Percentiles rank a stretch among this genome's conserved stretches.
Evolutionary conservation across 1,140 invertebrate species (phyloP).

Genomic region (Amyelois transitella): DNA sequence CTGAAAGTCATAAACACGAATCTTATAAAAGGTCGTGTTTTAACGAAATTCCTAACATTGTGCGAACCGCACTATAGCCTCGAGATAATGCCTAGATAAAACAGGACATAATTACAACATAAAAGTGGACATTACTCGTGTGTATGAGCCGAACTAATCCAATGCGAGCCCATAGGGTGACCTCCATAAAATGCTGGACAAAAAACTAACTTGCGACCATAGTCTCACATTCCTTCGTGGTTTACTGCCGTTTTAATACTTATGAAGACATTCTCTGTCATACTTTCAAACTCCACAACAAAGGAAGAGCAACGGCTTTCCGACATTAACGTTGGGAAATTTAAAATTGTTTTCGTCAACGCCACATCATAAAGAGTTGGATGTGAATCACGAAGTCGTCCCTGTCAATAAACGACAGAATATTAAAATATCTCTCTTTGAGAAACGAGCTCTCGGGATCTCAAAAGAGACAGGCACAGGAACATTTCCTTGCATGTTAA

Average conservation of each 20-base stretch:
- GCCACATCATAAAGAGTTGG: neutral
- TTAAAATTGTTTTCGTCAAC: neutral
- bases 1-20: too few relatives aligned
- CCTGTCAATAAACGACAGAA: slow-evolving; percentile 11
- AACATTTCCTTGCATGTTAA: neutral
- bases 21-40: neutral
- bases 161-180: neutral
- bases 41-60: neutral
- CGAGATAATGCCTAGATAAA: slow-evolving; percentile 2
- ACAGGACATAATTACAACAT: slow-evolving; percentile 4
- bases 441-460: neutral
- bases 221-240: neutral
- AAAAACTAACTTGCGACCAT: neutral
- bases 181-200: neutral
- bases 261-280: neutral
- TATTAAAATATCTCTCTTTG: slow-evolving; percentile 10
- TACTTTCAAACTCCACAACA: neutral
- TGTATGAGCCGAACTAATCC: neutral
- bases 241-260: neutral
- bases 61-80: neutral
- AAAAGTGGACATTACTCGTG: neutral
- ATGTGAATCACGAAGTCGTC: neutral
- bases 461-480: neutral
- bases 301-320: neutral
- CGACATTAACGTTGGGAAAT: neutral